phyloP scores from a whole-genome alignment of 2,797 vertebrate species.

The Clarias fuscus region DNA sequence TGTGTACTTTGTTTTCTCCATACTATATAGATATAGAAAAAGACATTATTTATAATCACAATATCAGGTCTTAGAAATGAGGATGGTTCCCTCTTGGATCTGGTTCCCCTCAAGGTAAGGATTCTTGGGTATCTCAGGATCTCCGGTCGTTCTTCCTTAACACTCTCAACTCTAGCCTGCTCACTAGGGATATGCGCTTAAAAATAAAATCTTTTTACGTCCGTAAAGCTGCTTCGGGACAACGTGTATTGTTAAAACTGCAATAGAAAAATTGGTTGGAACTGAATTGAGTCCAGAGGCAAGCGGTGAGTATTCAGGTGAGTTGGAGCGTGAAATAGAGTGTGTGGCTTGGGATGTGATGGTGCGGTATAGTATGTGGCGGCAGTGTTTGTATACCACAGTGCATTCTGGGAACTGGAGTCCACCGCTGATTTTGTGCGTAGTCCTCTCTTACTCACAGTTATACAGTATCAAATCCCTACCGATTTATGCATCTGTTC shows the following conservation, averaged over 20 bases:
- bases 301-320: neutral
- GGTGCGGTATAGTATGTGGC: no score
- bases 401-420: slow-evolving; percentile 11
- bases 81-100: neutral
- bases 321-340: neutral
- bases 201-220: neutral
- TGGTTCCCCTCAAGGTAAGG: neutral
- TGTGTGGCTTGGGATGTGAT: neutral
- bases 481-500: neutral
- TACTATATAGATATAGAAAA: neutral
- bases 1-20: neutral
- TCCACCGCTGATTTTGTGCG: neutral
- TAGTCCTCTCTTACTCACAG: neutral
- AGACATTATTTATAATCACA: neutral
- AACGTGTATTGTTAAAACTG: neutral
- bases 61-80: neutral
- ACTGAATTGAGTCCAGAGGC: neutral
- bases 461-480: neutral
- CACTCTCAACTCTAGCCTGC: neutral
- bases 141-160: neutral
- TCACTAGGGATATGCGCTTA: neutral
- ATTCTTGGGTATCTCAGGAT: neutral
- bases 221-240: neutral
- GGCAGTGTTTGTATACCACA: neutral
- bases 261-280: neutral